Percentiles rank a stretch among this genome's conserved stretches.
phyloP scores from a whole-genome alignment of 1,140 invertebrate genomes.

The Chymomyza costata region DNA sequence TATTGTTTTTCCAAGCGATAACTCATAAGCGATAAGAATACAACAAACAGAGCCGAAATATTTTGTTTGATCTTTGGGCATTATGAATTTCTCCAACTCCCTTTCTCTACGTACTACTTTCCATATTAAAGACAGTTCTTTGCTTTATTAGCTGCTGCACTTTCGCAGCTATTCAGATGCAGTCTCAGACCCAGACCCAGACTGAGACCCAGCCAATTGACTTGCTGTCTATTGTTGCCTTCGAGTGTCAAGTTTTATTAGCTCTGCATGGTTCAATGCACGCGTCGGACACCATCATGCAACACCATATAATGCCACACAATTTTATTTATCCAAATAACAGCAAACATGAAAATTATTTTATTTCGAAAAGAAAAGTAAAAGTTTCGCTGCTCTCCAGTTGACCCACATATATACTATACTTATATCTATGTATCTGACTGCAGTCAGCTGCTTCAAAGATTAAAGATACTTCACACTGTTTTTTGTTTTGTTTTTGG shows the following conservation, averaged over 20 bases:
- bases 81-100: slow-evolving; percentile 53
- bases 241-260: slow-evolving; percentile 66
- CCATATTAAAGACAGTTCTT: too few species aligned
- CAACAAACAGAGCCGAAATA: slow-evolving; percentile 33
- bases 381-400: slow-evolving; percentile 15
- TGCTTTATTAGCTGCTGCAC: too few species aligned
- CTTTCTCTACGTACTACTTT: not conserved
- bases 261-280: slow-evolving; percentile 35
- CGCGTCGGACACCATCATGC: slow-evolving; percentile 5
- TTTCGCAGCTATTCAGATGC: too few species aligned
- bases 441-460: too few species aligned
- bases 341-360: slow-evolving; percentile 20
- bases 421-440: too few species aligned
- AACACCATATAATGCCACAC: slow-evolving; percentile 27
- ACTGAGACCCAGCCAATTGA: too few species aligned
- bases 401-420: too few species aligned
- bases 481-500: too few species aligned
- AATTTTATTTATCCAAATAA: slow-evolving; percentile 38
- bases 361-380: slow-evolving; percentile 39
- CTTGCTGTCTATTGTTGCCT: not conserved
- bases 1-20: slow-evolving; percentile 18
- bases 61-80: slow-evolving; percentile 54
- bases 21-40: slow-evolving; percentile 12
- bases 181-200: too few species aligned
- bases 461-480: too few species aligned